Conservation (phyloP, 2,888 invertebrate genomes). For the Plagodis dolabraria region DNA sequence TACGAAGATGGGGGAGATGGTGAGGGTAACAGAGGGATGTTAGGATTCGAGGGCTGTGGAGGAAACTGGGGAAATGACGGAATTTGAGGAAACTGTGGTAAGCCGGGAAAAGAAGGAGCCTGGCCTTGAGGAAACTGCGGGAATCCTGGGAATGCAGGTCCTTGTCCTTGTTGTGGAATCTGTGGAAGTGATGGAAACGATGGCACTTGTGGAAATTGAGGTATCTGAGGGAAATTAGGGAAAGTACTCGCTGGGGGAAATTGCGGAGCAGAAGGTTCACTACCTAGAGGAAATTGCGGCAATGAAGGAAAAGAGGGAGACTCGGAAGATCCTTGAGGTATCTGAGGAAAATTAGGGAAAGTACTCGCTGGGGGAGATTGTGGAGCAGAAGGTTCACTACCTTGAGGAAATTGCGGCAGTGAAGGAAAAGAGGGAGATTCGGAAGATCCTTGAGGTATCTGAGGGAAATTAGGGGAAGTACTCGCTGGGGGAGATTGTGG, state of each 20-base stretch:
- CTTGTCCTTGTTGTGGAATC: slow-evolving; percentile 12
- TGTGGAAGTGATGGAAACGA: slow-evolving; percentile 45
- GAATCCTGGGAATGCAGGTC: slow-evolving; percentile 31
- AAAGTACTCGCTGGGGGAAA: slow-evolving; percentile 41
- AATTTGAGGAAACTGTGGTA: slow-evolving; percentile 49
- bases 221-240: slow-evolving; percentile 40
- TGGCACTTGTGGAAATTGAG: slow-evolving; percentile 33
- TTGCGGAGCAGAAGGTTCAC: slow-evolving; percentile 37
- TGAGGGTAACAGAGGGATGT: slow-evolving; percentile 46
- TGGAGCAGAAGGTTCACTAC: slow-evolving; percentile 36
- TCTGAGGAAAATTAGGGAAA: slow-evolving; percentile 43
- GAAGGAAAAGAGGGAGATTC: slow-evolving; percentile 7
- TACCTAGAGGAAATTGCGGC: slow-evolving; percentile 42
- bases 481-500: slow-evolving; percentile 43
- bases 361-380: slow-evolving; percentile 41
- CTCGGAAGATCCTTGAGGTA: slow-evolving; percentile 19
- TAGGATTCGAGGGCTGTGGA: slow-evolving; percentile 46
- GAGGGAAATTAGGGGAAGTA: slow-evolving; percentile 43
- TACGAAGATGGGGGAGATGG: slow-evolving; percentile 57
- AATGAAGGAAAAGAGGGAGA: slow-evolving; percentile 7
- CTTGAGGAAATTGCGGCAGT: slow-evolving; percentile 40
- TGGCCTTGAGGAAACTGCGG: slow-evolving; percentile 43
- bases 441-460: slow-evolving; percentile 23
- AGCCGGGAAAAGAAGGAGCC: slow-evolving; percentile 21
- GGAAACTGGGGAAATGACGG: slow-evolving; percentile 44